Evolutionary conservation across 2,797 vertebrate species (phyloP).

Genomic region (Danio albolineatus): DNA sequence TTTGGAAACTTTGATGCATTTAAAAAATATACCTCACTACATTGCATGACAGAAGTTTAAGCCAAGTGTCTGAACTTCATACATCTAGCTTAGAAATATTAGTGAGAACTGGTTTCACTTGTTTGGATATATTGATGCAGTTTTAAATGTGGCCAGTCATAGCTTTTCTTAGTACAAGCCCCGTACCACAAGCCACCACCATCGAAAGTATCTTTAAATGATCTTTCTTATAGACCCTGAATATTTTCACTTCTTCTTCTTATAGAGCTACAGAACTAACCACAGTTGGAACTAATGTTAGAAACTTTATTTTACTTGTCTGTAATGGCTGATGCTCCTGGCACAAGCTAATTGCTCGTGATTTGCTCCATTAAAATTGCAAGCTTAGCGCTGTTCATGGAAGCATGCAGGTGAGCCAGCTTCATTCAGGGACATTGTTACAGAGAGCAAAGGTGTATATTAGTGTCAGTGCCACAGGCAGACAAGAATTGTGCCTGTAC

Average conservation of each 20-base stretch:
- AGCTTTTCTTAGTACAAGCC: not conserved
- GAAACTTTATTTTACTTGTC: conserved; percentile 14
- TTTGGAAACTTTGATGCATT: not conserved
- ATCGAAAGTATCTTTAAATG: not conserved
- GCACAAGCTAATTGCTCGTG: conserved; percentile 32
- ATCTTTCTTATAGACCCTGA: not conserved
- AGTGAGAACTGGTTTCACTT: too few species aligned
- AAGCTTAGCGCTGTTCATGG: conserved; percentile 31
- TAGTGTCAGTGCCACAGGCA: conserved; percentile 38
- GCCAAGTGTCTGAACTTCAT: not conserved
- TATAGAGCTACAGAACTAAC: not conserved
- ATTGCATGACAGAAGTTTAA: not conserved
- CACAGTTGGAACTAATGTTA: not conserved
- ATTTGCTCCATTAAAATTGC: conserved; percentile 41
- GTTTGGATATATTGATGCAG: too few species aligned
- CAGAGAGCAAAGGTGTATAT: conserved; percentile 35
- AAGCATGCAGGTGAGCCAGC: conserved; percentile 7
- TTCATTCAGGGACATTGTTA: conserved; percentile 31
- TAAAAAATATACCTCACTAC: not conserved
- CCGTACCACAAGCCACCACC: not conserved
- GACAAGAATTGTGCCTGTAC: conserved; percentile 25
- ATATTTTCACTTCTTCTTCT: conserved; percentile 6
- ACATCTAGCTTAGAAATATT: too few species aligned
- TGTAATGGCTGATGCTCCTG: not conserved
- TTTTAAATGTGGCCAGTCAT: not conserved